Percentiles rank a stretch among this genome's conserved stretches.
Conservation (phyloP, 2,113 vertebrate species). For the Edolisoma coerulescens region DNA sequence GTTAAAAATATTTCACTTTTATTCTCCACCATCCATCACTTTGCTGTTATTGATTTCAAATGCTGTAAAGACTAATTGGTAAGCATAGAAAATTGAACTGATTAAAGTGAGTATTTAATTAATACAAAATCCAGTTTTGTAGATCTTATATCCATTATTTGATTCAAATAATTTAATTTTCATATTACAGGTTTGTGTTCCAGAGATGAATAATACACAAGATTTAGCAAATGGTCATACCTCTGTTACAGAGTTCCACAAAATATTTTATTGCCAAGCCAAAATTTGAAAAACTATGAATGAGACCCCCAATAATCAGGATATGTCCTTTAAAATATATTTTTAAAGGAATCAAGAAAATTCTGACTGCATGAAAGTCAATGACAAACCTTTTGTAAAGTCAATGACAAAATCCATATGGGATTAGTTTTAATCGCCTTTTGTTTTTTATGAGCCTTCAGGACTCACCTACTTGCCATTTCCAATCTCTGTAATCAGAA, state of each 20-base stretch:
- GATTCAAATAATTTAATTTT: not conserved
- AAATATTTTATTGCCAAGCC: not conserved
- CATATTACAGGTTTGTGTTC: not conserved
- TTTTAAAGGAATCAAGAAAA: not conserved
- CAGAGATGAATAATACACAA: not conserved
- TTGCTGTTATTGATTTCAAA: not conserved
- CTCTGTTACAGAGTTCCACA: not conserved
- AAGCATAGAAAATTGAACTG: not conserved
- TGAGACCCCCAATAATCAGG: not conserved
- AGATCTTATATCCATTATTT: not conserved
- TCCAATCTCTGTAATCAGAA: not conserved
- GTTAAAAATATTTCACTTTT: not conserved
- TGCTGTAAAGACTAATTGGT: not conserved
- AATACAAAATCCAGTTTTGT: not conserved
- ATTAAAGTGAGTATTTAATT: not conserved
- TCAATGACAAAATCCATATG: not conserved
- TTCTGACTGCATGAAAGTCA: not conserved
- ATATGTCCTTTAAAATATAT: not conserved
- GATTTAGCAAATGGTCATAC: not conserved
- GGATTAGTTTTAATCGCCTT: conserved; percentile 23
- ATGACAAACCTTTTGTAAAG: not conserved
- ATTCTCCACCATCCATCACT: not conserved
- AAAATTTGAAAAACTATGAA: not conserved
- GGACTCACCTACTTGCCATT: not conserved
- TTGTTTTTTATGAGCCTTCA: conserved; percentile 50